Percentiles rank a stretch among this genome's conserved stretches.
Evolutionary conservation across 2,797 vertebrate genomes (phyloP).

Genomic region (Cossypha niveicapilla): DNA sequence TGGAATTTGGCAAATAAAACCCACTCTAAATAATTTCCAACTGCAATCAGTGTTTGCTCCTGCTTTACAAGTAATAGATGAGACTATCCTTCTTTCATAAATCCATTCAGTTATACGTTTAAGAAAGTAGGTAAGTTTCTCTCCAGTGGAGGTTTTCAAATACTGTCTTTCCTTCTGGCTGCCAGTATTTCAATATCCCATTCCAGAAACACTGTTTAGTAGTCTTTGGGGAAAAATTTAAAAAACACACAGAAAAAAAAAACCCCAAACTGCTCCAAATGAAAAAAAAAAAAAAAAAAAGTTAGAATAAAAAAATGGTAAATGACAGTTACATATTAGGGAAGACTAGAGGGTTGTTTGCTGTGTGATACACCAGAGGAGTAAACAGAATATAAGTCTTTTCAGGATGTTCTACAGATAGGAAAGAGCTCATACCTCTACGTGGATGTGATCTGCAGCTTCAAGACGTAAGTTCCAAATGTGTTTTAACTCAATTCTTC

Average conservation of each 20-base stretch:
- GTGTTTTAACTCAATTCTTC: neutral
- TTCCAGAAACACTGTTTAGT: neutral
- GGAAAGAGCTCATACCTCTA: neutral
- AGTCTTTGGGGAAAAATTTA: neutral
- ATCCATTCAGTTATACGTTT: neutral
- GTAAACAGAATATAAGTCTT: neutral
- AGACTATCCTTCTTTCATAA: neutral
- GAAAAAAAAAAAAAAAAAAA: neutral
- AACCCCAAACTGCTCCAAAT: neutral
- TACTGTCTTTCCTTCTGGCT: neutral
- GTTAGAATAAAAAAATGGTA: neutral
- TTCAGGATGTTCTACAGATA: neutral
- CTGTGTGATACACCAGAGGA: neutral
- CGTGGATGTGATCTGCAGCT: fast-evolving
- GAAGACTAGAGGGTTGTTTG: neutral
- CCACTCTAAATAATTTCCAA: slow-evolving; percentile 29
- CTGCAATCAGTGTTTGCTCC: neutral
- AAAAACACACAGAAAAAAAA: fast-evolving
- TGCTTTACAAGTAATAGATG: neutral
- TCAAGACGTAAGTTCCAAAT: neutral
- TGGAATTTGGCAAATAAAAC: slow-evolving; percentile 14
- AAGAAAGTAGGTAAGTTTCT: slow-evolving; percentile 7
- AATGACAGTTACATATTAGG: neutral
- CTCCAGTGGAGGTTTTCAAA: neutral
- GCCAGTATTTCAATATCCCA: neutral